Conservation (phyloP, 2,888 invertebrate genomes). For the Lymantria monacha region DNA sequence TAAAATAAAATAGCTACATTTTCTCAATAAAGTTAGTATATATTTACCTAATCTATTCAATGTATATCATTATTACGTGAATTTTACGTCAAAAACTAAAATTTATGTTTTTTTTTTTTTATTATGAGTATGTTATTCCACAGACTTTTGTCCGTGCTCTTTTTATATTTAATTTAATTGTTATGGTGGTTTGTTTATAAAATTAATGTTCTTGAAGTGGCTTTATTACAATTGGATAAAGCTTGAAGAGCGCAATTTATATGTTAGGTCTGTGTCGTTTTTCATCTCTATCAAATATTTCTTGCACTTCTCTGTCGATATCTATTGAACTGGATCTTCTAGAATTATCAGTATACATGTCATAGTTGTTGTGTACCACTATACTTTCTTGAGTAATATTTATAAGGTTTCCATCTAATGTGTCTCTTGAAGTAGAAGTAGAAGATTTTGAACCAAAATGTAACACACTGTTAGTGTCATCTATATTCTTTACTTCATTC, state of each 20-base stretch:
- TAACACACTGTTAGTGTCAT: slow-evolving; percentile 37
- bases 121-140: too few relatives aligned
- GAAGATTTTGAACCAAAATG: slow-evolving; percentile 41
- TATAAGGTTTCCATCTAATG: slow-evolving; percentile 61
- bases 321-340: slow-evolving; percentile 68
- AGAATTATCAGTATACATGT: slow-evolving; percentile 45
- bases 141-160: too few relatives aligned
- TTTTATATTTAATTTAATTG: too few relatives aligned
- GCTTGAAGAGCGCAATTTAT: too few relatives aligned
- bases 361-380: slow-evolving; percentile 52
- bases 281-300: slow-evolving; percentile 64
- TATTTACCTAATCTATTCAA: too few relatives aligned
- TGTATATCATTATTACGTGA: too few relatives aligned
- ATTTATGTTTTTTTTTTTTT: too few relatives aligned
- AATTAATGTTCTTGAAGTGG: too few relatives aligned
- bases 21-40: too few relatives aligned
- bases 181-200: too few relatives aligned
- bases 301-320: slow-evolving; percentile 66
- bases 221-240: too few relatives aligned
- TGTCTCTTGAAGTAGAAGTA: slow-evolving; percentile 55
- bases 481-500: slow-evolving; percentile 29
- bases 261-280: slow-evolving; percentile 32
- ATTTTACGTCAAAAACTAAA: neutral
- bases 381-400: slow-evolving; percentile 60
- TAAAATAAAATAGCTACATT: too few relatives aligned